Evolutionary conservation across 2,888 invertebrate species (phyloP).

Genomic region (Archips crataeganus): DNA sequence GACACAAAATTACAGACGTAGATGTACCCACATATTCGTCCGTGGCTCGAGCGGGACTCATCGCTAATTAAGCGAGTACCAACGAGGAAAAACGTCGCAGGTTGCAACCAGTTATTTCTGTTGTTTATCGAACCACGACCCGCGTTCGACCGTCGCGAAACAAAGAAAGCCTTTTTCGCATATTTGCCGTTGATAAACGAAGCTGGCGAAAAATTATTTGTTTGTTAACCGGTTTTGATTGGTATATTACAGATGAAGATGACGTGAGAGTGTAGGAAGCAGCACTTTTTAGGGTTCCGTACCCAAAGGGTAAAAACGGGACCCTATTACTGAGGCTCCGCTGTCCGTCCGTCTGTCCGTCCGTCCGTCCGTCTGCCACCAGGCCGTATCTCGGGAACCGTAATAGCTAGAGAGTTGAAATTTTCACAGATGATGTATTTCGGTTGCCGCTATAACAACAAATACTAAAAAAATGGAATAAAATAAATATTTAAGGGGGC

Average conservation of each 20-base stretch:
- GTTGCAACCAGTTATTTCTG: constrained; percentile 29
- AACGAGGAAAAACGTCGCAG: constrained; percentile 36
- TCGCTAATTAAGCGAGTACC: constrained; percentile 31
- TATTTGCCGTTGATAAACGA: constrained; percentile 31
- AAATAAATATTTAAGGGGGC: too few relatives aligned
- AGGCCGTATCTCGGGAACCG: too few relatives aligned
- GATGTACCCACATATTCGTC: constrained; percentile 5
- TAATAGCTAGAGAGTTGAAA: too few relatives aligned
- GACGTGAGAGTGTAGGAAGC: too few relatives aligned
- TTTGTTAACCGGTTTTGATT: constrained; percentile 12
- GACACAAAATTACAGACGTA: constrained; percentile 36
- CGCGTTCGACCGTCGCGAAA: constrained; percentile 31
- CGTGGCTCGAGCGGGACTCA: constrained; percentile 25
- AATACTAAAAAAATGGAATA: too few relatives aligned
- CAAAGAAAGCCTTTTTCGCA: constrained; percentile 41
- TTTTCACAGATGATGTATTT: too few relatives aligned
- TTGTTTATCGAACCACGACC: constrained; percentile 29
- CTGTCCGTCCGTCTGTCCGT: too few relatives aligned
- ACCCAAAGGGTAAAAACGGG: too few relatives aligned
- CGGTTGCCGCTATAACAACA: too few relatives aligned
- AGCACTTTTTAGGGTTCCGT: too few relatives aligned
- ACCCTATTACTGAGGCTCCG: too few relatives aligned
- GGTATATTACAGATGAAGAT: not conserved
- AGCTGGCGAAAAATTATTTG: constrained; percentile 16
- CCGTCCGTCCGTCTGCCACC: too few relatives aligned